Percentiles rank a stretch among this genome's conserved stretches.
Evolutionary conservation across 2,888 invertebrate species (phyloP).

Genomic region (Tryphoninae sp.): DNA sequence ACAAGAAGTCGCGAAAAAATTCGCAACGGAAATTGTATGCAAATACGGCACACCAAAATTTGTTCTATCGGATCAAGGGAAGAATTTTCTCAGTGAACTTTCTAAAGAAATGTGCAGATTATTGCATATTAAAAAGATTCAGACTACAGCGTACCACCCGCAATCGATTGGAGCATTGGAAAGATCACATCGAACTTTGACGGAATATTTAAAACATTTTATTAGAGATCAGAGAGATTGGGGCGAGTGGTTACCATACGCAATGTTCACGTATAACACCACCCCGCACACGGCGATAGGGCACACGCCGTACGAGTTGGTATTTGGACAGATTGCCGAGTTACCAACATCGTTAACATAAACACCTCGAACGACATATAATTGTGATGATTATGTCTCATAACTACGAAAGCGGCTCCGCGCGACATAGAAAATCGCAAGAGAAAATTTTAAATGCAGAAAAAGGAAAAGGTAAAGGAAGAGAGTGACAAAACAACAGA

Average conservation of each 20-base stretch:
- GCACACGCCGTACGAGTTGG: no score
- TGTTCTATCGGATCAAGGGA: conserved; percentile 50
- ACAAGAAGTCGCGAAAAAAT: conserved; percentile 50
- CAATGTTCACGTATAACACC: no score
- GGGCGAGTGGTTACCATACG: conserved; percentile 65
- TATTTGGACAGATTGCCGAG: no score
- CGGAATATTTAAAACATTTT: conserved; percentile 61
- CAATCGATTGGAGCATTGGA: conserved; percentile 48
- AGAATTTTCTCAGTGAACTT: conserved; percentile 12
- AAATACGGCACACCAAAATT: conserved; percentile 64
- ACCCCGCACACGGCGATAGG: no score
- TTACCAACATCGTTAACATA: no score
- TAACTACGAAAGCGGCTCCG: no score
- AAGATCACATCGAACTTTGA: conserved; percentile 63
- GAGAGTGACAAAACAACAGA: no score
- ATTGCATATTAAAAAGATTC: conserved; percentile 27
- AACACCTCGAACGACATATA: no score
- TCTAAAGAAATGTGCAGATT: conserved; percentile 14
- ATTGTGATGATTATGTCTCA: no score
- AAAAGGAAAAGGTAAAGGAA: no score
- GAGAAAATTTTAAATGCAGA: no score
- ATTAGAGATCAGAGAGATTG: conserved; percentile 60
- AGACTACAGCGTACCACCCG: conserved; percentile 12
- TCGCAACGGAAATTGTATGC: conserved; percentile 48
- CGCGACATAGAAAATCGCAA: no score